Conservation (phyloP, 2,888 invertebrate species). For the Melinaea menophilus region DNA sequence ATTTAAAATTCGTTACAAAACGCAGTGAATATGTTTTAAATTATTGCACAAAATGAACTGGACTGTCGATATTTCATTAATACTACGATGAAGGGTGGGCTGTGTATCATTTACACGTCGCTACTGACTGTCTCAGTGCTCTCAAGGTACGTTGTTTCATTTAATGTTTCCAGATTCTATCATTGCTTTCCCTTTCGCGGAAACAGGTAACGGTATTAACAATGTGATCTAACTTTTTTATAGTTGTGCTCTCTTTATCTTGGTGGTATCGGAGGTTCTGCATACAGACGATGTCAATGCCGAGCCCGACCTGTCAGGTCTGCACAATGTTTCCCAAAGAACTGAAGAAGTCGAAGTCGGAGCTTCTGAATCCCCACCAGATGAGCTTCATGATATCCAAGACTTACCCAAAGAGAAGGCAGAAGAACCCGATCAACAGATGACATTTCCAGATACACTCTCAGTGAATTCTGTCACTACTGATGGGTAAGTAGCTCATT, state of each 20-base stretch:
- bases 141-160: conserved; percentile 67
- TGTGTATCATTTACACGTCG: conserved; percentile 78
- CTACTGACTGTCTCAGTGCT: conserved; percentile 79
- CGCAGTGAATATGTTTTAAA: conserved; percentile 61
- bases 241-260: conserved; percentile 79
- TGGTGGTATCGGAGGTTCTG: conserved; percentile 78
- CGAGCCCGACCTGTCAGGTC: conserved; percentile 62
- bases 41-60: conserved; percentile 73
- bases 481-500: conserved; percentile 68
- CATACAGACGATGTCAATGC: conserved; percentile 51
- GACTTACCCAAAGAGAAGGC: conserved; percentile 29
- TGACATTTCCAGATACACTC: conserved; percentile 71
- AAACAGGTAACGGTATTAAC: conserved; percentile 11
- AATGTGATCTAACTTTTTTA: conserved; percentile 29
- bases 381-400: conserved; percentile 29
- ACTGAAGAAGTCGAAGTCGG: conserved; percentile 38
- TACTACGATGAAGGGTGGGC: conserved; percentile 80
- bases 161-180: neutral
- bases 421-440: conserved; percentile 48
- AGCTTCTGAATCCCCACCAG: conserved; percentile 12
- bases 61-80: conserved; percentile 68
- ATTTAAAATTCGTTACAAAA: conserved; percentile 39
- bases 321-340: conserved; percentile 68
- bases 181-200: conserved; percentile 2
- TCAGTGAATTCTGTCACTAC: conserved; percentile 77